phyloP scores from a whole-genome alignment of 2,888 invertebrate genomes.

The Sinotaia quadrata region DNA sequence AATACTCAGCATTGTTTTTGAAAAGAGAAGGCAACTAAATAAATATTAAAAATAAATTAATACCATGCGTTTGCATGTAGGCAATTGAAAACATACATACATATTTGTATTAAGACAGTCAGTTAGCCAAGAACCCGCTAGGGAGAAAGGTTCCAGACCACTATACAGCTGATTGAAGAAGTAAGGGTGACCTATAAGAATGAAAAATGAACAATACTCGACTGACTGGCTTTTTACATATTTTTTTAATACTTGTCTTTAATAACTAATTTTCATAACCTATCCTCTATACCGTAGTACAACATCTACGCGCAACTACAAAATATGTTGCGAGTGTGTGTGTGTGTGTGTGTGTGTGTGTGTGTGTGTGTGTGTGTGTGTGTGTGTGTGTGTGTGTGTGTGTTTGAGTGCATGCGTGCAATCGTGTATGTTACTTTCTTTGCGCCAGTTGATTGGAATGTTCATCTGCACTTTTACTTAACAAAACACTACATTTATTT shows the following conservation, averaged over 20 bases:
- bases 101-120: constrained; percentile 88
- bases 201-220: not conserved
- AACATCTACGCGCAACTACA: not conserved
- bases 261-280: too few relatives aligned
- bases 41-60: too few relatives aligned
- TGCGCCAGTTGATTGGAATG: too few relatives aligned
- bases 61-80: too few relatives aligned
- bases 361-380: constrained; percentile 18
- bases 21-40: too few relatives aligned
- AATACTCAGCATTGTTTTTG: too few relatives aligned
- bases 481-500: too few relatives aligned
- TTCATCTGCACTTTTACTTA: too few relatives aligned
- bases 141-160: constrained; percentile 82
- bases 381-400: constrained; percentile 25
- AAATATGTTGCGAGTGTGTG: too few relatives aligned
- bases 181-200: constrained; percentile 77
- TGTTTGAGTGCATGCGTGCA: not conserved
- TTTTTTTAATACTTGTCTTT: too few relatives aligned
- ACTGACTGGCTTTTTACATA: too few relatives aligned
- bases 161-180: constrained; percentile 88
- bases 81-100: too few relatives aligned
- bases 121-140: constrained; percentile 83
- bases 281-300: not conserved
- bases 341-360: constrained; percentile 7
- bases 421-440: not conserved